phyloP scores from a whole-genome alignment of 2,113 vertebrate genomes.

The Sander lucioperca region DNA sequence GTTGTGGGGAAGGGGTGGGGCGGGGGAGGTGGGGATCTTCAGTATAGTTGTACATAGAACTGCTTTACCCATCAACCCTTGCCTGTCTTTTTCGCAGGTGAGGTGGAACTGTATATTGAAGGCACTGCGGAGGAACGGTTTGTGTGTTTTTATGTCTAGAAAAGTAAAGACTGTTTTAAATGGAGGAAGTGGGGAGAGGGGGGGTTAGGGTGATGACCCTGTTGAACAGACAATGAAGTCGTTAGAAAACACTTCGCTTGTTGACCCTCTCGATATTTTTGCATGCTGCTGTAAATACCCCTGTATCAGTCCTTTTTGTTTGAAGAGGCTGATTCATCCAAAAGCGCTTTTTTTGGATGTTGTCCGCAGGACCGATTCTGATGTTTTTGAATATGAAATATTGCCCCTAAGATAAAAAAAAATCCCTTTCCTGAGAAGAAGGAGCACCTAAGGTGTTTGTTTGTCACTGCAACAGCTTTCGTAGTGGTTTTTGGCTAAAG shows the following conservation, averaged over 20 bases:
- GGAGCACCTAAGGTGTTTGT: constrained; percentile 71
- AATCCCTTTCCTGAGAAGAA: constrained; percentile 53
- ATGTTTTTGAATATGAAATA: constrained; percentile 72
- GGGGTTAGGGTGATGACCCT: neutral
- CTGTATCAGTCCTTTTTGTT: constrained; percentile 64
- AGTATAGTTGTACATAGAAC: constrained; percentile 75
- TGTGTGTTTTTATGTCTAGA: constrained; percentile 64
- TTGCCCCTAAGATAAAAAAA: constrained; percentile 57
- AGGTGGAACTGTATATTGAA: constrained; percentile 56
- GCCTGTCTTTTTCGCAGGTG: constrained; percentile 75
- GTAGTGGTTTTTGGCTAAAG: constrained; percentile 74
- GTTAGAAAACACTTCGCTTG: constrained; percentile 15
- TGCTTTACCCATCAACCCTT: constrained; percentile 60
- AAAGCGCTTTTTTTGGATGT: constrained; percentile 56
- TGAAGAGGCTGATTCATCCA: constrained; percentile 62
- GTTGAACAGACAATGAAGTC: constrained; percentile 3
- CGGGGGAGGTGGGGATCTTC: constrained; percentile 5
- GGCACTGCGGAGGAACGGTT: constrained; percentile 51
- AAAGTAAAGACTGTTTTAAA: constrained; percentile 70
- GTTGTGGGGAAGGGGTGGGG: neutral
- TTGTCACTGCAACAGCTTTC: constrained; percentile 76
- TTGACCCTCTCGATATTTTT: constrained; percentile 74
- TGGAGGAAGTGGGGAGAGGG: constrained; percentile 36
- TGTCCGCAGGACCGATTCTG: constrained; percentile 67
- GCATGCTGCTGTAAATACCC: constrained; percentile 83